Evolutionary conservation across 2,888 invertebrate genomes (phyloP).

Genomic region (Apamea crenata): DNA sequence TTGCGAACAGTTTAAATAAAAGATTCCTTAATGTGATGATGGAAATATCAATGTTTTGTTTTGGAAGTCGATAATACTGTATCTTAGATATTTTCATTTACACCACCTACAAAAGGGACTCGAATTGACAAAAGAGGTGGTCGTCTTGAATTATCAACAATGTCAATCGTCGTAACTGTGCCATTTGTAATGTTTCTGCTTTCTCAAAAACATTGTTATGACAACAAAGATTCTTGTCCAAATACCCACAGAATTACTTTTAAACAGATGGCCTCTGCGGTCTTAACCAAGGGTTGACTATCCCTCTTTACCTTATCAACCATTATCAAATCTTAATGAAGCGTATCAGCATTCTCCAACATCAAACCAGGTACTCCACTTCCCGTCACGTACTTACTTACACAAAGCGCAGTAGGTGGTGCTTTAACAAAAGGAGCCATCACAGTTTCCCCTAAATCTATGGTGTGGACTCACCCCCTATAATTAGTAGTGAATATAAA

Average conservation of each 20-base stretch:
- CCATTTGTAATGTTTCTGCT: background rate
- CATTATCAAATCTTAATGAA: conserved; percentile 46
- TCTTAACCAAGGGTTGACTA: background rate
- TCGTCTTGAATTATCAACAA: background rate
- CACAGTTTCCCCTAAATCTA: conserved; percentile 63
- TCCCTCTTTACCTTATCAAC: conserved; percentile 29
- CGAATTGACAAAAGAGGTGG: background rate
- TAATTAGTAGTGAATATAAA: conserved; percentile 82
- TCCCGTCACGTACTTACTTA: conserved; percentile 14
- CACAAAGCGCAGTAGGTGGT: conserved; percentile 46
- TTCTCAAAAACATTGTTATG: too few relatives aligned
- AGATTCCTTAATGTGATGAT: conserved; percentile 35
- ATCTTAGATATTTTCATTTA: background rate
- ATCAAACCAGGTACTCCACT: conserved; percentile 45
- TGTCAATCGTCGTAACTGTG: background rate
- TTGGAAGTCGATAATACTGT: background rate
- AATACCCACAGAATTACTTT: conserved; percentile 1
- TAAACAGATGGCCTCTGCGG: conserved; percentile 13
- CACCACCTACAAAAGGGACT: background rate
- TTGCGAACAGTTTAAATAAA: conserved; percentile 51
- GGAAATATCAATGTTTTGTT: conserved; percentile 28
- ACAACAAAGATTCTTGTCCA: background rate
- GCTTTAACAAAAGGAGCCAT: conserved; percentile 62
- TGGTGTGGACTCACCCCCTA: conserved; percentile 72
- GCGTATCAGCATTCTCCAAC: conserved; percentile 21